Base-by-base conservation (phyloP, 1,140 invertebrate genomes). In the Drosophila kurseongensis region DNA sequence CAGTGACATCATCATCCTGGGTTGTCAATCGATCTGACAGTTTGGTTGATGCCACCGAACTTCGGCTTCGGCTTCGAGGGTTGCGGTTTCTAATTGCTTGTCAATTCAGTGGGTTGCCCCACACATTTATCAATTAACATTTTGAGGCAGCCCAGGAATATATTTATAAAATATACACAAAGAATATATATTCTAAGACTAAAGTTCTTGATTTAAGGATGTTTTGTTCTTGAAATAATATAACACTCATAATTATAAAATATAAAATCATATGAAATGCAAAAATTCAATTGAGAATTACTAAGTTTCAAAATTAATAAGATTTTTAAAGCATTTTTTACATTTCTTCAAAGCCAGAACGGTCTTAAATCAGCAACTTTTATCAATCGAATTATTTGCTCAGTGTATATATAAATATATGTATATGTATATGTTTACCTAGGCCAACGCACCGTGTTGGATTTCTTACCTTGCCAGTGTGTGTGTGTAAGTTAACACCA, bases 71-170 rank as follows among this genome's bases (percentile, higher is more conserved):
- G 10, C 10, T 54, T 29, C 29, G 8, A 12, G 44, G 12, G 38
- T 32, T 86, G 78, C 63, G 82, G 83, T 61, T 78, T 86, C 66
- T 88, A 86, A 86, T 86, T 82, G 71, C 83, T 75, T 85, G 82
- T 82, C 81, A 86, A 75, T 66, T 73, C 55, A 62, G 40, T 73
- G 54, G 51, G 58, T 52, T 60, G 10, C 41, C 36, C 16, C 12
- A 55, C 56, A 65, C 41, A 75, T 71, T 80, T 74, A 75, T 61
- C 81, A 81, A 81, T 80, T 80, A 81, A 71, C 78, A 80, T 80
- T 74, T 58, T 74, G 47, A 29, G 60, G 23, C 47, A 16, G n/a
- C 29, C 61, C 38, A 44, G 18, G 47, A 44, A 18, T 54, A n/a
- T 29, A 41, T 59, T 23, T 10, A 13, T 23, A 7, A 38, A 18